These are phyloP conservation scores for Mimumesa dahlbomi DNA, from an alignment of 2,888 invertebrate genomes.

Conservation along the genomic window DNA sequence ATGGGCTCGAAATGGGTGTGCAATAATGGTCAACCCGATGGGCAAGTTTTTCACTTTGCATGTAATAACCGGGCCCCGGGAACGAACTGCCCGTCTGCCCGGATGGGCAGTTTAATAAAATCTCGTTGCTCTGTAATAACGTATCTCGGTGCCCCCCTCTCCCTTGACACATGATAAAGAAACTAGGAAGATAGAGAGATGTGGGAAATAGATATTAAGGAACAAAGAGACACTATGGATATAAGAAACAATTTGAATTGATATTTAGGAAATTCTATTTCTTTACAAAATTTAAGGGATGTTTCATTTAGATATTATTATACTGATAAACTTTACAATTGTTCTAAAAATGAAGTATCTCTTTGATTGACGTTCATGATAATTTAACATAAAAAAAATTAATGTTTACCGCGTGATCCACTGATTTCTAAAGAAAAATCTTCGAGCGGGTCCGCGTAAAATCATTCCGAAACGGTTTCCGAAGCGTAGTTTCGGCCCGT, in stretches of 20 bases:
- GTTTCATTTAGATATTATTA: no score
- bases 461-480: neutral
- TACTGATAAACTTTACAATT: no score
- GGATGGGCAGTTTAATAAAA: slow-evolving; percentile 57
- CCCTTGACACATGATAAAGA: neutral
- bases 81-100: slow-evolving; percentile 32
- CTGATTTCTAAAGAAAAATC: no score
- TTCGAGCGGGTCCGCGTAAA: neutral
- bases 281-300: no score
- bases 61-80: slow-evolving; percentile 49
- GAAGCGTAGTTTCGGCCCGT: slow-evolving; percentile 33
- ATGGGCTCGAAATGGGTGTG: neutral
- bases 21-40: slow-evolving; percentile 64
- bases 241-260: no score
- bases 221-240: no score
- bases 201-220: neutral
- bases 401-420: no score
- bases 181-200: neutral
- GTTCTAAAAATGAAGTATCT: no score
- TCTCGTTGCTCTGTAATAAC: slow-evolving; percentile 62
- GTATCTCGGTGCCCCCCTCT: slow-evolving; percentile 3
- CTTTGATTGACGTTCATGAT: no score
- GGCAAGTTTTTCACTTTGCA: slow-evolving; percentile 67
- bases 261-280: neutral
- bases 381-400: no score